These are phyloP conservation scores for Vespertilio murinus DNA, from an alignment of 2,797 vertebrate genomes.

Conservation along the genomic window DNA sequence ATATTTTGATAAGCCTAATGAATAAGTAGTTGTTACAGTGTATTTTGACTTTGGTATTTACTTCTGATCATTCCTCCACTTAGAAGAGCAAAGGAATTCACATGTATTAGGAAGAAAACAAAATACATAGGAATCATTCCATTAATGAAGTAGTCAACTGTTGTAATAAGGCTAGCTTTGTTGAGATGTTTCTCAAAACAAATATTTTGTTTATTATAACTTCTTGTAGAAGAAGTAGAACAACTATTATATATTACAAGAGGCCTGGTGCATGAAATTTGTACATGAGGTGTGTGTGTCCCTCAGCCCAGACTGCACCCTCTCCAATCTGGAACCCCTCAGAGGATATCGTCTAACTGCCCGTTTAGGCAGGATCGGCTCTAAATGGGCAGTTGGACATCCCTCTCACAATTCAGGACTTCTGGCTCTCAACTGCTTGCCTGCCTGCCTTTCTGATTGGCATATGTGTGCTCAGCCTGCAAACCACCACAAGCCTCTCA, in stretches of 20 bases:
- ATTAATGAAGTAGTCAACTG: neutral
- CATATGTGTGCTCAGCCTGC: too few species aligned
- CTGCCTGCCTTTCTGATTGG: too few species aligned
- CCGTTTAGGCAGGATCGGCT: too few species aligned
- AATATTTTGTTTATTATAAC: neutral
- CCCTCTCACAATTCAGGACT: too few species aligned
- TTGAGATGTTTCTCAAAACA: neutral
- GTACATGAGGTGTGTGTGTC: too few species aligned
- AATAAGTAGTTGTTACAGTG: neutral
- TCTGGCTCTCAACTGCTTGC: too few species aligned
- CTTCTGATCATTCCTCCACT: conserved; percentile 23
- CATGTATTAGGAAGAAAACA: neutral
- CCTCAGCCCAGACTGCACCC: too few species aligned
- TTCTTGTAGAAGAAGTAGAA: neutral
- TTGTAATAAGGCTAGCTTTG: neutral
- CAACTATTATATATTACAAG: neutral
- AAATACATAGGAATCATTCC: neutral
- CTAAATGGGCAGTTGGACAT: too few species aligned
- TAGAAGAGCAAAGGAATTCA: conserved; percentile 35
- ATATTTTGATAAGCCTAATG: conserved; percentile 50
- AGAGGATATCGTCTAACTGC: too few species aligned
- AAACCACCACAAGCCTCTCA: too few species aligned
- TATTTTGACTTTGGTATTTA: conserved; percentile 47
- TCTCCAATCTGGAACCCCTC: too few species aligned
- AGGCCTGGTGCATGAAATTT: too few species aligned